Base-by-base conservation (phyloP, 2,113 vertebrate genomes). In the Perccottus glenii region DNA sequence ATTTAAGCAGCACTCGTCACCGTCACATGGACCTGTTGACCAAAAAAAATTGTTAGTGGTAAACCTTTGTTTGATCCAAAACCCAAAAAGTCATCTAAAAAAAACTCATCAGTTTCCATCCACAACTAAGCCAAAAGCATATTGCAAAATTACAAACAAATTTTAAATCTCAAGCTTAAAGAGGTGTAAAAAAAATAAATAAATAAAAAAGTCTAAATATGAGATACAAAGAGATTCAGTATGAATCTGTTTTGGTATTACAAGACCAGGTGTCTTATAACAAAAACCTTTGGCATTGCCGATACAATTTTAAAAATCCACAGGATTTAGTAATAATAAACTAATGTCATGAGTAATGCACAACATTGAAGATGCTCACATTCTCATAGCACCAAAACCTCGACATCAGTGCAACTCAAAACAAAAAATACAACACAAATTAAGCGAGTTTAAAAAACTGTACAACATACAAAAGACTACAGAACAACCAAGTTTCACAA, bases 181-280 rank as follows among this genome's bases (percentile, higher is more conserved):
- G 9, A 52, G 6, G 11, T n/a, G 4, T 33, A 53, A 53, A 40
- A 8, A 7, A 16, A 43, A 6, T 15, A n/a, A n/a, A n/a, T n/a
- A n/a, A n/a, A n/a, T n/a, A n/a, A n/a, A n/a, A n/a, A n/a, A n/a
- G 46, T 87, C 87, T 91, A 77, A 69, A 49, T 75, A 49, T 73
- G 89, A 92, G 85, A 66, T 93, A 98, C 96, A 78, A 80, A 85
- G 78, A 93, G 94, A 94, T 98, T 90, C 96, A 97, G 95, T 93
- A 84, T 97, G 96, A 94, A 97, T 95, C 95, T 73, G 86, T 83
- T 85, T 65, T 75, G 64, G 48, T 12, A 14, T 77, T 88, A 94
- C 73, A 91, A 93, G 92, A 85, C 87, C 75, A 52, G 9, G 6
- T 69, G 91, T 88, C 88, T 90, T 81, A 82, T 84, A 79, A 33